phyloP scores from a whole-genome alignment of 2,797 vertebrate genomes.

The Sphenopsis melanotis region DNA sequence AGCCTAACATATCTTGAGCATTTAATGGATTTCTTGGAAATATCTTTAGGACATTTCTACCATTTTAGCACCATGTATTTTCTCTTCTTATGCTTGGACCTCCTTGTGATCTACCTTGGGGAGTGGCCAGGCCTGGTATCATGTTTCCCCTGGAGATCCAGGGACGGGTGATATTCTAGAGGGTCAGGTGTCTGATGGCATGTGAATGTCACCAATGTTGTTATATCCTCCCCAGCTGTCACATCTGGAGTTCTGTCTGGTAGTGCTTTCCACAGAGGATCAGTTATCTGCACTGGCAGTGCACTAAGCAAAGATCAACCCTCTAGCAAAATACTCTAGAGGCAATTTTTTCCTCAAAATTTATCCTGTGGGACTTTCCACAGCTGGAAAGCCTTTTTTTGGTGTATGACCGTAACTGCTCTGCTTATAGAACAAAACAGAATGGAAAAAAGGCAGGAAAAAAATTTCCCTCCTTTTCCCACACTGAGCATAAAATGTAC shows the following conservation, averaged over 20 bases:
- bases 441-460: not conserved
- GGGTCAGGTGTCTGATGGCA: not conserved
- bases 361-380: not conserved
- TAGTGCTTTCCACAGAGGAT: not conserved
- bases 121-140: not conserved
- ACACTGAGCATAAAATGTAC: not conserved
- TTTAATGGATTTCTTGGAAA: not conserved
- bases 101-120: not conserved
- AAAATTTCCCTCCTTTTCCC: not conserved
- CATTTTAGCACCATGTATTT: not conserved
- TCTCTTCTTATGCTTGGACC: not conserved
- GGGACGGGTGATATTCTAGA: not conserved
- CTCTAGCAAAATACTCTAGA: not conserved
- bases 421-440: not conserved
- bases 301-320: not conserved
- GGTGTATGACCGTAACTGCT: not conserved
- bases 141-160: fast-evolving
- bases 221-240: not conserved
- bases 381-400: not conserved
- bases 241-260: not conserved
- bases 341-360: not conserved
- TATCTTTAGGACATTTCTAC: not conserved
- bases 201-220: not conserved
- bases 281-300: not conserved
- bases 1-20: not conserved